Evolutionary conservation across 2,113 vertebrate species (phyloP).

Genomic region (Gracilinanus agilis): DNA sequence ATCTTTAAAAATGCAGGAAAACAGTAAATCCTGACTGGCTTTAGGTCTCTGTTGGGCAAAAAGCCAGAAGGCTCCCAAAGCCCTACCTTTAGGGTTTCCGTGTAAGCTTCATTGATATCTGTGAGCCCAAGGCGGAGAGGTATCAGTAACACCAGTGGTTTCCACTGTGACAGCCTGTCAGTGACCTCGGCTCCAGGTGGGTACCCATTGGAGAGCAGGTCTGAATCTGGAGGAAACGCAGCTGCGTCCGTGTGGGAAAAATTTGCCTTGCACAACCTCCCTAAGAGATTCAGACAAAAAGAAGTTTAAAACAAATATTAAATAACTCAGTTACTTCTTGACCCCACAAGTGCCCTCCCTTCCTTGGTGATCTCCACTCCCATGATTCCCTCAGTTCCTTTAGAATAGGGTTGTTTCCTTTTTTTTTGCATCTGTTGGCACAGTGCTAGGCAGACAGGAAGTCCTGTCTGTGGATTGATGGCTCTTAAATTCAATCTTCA

Average conservation of each 20-base stretch:
- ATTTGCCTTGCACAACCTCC: slow-evolving; percentile 91
- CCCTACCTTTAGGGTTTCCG: slow-evolving; percentile 96
- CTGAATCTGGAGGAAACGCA: slow-evolving; percentile 76
- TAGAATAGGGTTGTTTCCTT: too few species aligned
- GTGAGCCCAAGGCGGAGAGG: slow-evolving; percentile 97
- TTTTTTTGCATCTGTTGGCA: too few species aligned
- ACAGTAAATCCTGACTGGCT: neutral
- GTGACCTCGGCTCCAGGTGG: slow-evolving; percentile 82
- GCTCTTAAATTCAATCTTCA: too few species aligned
- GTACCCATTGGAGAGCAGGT: slow-evolving; percentile 88
- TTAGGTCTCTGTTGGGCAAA: neutral
- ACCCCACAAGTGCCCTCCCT: too few species aligned
- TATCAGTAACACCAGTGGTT: slow-evolving; percentile 96
- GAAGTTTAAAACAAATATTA: neutral
- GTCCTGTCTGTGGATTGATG: neutral
- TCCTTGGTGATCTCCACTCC: too few species aligned
- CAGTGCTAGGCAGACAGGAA: too few species aligned
- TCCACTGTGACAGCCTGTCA: slow-evolving; percentile 88
- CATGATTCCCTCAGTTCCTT: too few species aligned
- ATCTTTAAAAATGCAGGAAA: neutral
- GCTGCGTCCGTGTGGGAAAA: slow-evolving; percentile 82
- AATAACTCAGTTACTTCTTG: neutral
- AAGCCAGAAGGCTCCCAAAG: neutral
- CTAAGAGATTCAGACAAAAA: slow-evolving; percentile 77
- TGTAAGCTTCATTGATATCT: slow-evolving; percentile 98